phyloP scores from a whole-genome alignment of 2,797 vertebrate species.

The Tokudaia tokunoshimensis region DNA sequence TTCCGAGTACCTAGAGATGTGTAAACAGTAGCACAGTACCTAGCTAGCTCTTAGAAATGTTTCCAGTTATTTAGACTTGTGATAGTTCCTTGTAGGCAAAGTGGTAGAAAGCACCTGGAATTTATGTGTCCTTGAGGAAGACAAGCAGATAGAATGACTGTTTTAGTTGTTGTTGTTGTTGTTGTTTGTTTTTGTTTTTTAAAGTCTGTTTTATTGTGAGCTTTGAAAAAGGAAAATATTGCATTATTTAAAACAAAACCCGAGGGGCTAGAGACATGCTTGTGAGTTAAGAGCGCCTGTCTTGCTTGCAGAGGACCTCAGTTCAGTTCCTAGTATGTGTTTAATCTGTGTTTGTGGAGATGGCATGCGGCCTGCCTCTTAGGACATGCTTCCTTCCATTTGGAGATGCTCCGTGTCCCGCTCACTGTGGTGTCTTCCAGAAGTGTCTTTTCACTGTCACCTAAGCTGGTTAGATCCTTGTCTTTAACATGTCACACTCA shows the following conservation, averaged over 20 bases:
- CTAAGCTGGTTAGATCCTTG: conserved; percentile 57
- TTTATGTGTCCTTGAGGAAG: not conserved
- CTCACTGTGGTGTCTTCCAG: not conserved
- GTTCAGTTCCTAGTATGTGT: too few relatives aligned
- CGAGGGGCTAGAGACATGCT: fast-evolving
- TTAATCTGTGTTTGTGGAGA: not conserved
- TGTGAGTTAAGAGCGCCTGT: not conserved
- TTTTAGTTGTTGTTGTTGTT: not conserved
- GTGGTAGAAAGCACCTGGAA: not conserved
- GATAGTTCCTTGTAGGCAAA: not conserved
- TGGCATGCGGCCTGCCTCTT: not conserved
- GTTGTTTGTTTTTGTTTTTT: too few relatives aligned
- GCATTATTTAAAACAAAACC: not conserved
- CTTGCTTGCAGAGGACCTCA: not conserved
- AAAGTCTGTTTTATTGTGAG: not conserved
- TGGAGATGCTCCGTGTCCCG: not conserved
- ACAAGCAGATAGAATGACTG: not conserved
- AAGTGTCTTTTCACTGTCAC: conserved; percentile 46
- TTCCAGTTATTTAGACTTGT: not conserved
- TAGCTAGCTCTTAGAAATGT: not conserved
- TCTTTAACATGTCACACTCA: not conserved
- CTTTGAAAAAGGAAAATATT: fast-evolving
- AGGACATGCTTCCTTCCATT: fast-evolving
- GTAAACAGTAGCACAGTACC: not conserved
- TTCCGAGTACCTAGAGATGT: not conserved